phyloP scores from a whole-genome alignment of 2,888 invertebrate species.

The Encarsia formosa region DNA sequence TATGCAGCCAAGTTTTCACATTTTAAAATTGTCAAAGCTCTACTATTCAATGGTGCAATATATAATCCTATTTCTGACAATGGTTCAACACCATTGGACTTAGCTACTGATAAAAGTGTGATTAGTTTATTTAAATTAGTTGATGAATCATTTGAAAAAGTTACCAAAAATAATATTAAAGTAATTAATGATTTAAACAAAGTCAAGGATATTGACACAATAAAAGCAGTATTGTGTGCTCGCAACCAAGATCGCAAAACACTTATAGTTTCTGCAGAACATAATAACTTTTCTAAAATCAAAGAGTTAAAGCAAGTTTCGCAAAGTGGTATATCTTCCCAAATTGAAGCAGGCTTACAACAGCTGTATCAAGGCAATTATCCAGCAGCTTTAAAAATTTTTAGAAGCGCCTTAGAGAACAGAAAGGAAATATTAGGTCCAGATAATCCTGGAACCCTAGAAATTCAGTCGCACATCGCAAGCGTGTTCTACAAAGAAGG shows the following conservation, averaged over 20 bases:
- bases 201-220: conserved; percentile 17
- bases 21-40: conserved; percentile 22
- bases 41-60: conserved; percentile 27
- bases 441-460: conserved; percentile 24
- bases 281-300: conserved; percentile 9
- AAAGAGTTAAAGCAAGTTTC: conserved; percentile 8
- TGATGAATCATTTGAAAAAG: conserved; percentile 8
- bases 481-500: conserved; percentile 23
- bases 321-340: conserved; percentile 8
- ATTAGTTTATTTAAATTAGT: conserved; percentile 7
- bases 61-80: conserved; percentile 22
- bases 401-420: conserved; percentile 12
- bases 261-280: conserved; percentile 4
- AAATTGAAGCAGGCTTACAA: conserved; percentile 10
- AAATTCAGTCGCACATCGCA: conserved; percentile 14
- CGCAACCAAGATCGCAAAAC: conserved; percentile 20
- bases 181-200: conserved; percentile 21
- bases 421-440: conserved; percentile 14
- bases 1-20: conserved; percentile 22
- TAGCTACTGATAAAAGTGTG: conserved; percentile 1
- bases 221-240: conserved; percentile 23
- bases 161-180: conserved; percentile 8
- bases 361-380: conserved; percentile 13
- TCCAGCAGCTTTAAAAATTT: conserved; percentile 16
- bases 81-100: conserved; percentile 9